Conservation (phyloP, 1,140 invertebrate species). For the Pararge aegeria region DNA sequence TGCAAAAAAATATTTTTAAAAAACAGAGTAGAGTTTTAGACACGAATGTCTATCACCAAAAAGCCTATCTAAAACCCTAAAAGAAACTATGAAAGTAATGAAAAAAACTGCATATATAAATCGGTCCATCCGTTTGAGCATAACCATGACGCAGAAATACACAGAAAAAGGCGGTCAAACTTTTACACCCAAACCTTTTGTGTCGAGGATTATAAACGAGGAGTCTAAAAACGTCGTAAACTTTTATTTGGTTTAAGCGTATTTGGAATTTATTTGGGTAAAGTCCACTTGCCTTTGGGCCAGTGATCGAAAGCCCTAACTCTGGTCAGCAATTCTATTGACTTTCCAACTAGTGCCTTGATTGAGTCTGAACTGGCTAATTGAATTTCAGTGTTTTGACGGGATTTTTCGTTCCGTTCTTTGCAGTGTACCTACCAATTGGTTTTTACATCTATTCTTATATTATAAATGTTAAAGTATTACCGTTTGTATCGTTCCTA, state of each 20-base stretch:
- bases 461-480: no score
- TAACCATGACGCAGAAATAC: no score
- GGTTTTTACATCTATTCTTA: background rate
- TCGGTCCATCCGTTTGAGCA: no score
- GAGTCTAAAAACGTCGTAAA: background rate
- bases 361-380: conserved; percentile 27
- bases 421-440: conserved; percentile 2
- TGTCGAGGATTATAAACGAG: background rate
- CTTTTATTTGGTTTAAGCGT: background rate
- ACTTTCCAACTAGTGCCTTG: conserved; percentile 27
- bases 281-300: conserved; percentile 24
- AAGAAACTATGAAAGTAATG: no score
- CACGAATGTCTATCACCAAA: no score
- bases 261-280: background rate
- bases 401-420: conserved; percentile 20
- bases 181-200: no score
- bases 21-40: no score
- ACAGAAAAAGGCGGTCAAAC: no score
- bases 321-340: conserved; percentile 29
- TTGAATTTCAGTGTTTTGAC: conserved; percentile 31
- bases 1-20: no score
- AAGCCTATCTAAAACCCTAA: no score
- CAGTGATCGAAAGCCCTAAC: conserved; percentile 24
- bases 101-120: no score
- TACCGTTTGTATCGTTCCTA: no score